phyloP scores from a whole-genome alignment of 2,113 vertebrate genomes.

The Myotis lucifugus region DNA sequence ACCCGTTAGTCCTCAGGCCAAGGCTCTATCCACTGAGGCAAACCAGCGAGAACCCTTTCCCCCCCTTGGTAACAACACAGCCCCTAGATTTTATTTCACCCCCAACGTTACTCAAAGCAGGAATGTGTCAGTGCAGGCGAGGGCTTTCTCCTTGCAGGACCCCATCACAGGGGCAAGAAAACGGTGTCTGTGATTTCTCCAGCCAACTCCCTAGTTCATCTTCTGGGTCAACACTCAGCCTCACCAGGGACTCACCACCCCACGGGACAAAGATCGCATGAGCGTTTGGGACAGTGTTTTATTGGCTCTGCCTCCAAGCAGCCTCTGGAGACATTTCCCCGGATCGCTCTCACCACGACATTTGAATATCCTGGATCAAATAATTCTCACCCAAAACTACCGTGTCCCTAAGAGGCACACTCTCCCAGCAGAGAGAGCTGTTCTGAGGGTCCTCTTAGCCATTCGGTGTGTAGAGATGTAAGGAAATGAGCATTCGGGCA shows the following conservation, averaged over 20 bases:
- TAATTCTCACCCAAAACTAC: not conserved
- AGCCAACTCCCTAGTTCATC: not conserved
- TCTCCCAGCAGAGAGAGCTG: not conserved
- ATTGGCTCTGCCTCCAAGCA: not conserved
- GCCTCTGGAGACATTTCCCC: not conserved
- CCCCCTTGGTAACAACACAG: not conserved
- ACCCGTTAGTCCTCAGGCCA: too few species aligned
- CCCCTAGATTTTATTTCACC: not conserved
- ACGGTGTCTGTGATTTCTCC: fast-evolving
- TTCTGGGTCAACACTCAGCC: not conserved
- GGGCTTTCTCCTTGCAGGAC: not conserved
- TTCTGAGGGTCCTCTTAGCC: not conserved
- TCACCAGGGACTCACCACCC: not conserved
- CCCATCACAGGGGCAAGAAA: too few species aligned
- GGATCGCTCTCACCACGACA: not conserved
- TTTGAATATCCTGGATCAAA: not conserved
- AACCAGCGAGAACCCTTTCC: not conserved
- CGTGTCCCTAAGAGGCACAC: not conserved
- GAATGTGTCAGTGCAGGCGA: not conserved
- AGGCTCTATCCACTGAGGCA: too few species aligned
- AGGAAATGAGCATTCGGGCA: not conserved
- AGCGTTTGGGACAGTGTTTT: not conserved
- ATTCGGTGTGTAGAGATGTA: too few species aligned
- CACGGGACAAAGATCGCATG: fast-evolving
- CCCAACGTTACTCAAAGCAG: not conserved